phyloP scores from a whole-genome alignment of 2,113 vertebrate species.

The sheep (Ovis aries) region DNA sequence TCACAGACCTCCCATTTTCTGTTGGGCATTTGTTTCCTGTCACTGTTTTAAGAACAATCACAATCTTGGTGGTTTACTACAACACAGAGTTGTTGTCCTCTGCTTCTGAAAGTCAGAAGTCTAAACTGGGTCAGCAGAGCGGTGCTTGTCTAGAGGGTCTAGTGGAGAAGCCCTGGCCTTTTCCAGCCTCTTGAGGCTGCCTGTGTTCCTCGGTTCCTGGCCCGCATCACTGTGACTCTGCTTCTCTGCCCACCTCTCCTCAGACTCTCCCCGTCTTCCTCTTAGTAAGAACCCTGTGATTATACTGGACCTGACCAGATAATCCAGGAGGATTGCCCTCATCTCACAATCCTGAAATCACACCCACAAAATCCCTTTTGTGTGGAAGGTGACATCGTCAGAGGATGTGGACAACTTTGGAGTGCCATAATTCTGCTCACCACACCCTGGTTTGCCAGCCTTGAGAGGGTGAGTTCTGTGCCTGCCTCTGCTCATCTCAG shows the following conservation, averaged over 20 bases:
- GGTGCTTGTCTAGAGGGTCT: neutral
- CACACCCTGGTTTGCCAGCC: no score
- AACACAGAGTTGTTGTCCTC: neutral
- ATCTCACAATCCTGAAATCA: neutral
- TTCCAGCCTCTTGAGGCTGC: no score
- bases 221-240: neutral
- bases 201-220: rapidly evolving
- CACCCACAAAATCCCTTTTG: neutral
- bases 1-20: neutral
- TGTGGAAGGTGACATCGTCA: neutral
- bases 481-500: neutral
- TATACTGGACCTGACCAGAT: neutral
- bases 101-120: neutral
- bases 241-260: rapidly evolving
- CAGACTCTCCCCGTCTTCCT: neutral
- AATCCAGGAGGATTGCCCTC: neutral
- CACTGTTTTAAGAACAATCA: neutral
- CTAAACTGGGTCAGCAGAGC: neutral
- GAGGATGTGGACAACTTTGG: neutral
- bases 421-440: neutral
- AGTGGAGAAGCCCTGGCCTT: neutral
- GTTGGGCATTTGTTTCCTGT: neutral
- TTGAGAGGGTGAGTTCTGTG: neutral
- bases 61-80: neutral
- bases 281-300: neutral